Evolutionary conservation across 1,140 invertebrate species (phyloP), one percentile per base, ranked within the genome.

Genomic region (Tenebrio molitor): DNA sequence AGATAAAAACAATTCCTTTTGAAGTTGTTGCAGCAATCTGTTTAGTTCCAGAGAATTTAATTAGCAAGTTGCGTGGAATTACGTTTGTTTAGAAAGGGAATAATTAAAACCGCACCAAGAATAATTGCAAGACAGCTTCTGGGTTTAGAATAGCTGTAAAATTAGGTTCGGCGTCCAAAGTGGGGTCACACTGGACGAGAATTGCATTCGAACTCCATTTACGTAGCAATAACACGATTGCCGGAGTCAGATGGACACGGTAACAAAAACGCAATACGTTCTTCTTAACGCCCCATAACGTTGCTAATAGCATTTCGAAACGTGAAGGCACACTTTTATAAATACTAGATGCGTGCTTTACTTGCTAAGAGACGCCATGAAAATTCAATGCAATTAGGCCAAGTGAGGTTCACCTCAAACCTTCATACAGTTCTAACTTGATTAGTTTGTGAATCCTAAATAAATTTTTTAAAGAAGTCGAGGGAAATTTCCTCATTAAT

Each of bases 321-420:
- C 63, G 23, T 46, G 62, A 66, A 65, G 50, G 41, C 62, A 64
- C 69, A 71, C 74, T 75, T 75, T 75, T 53, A 75, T 75, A 75
- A 75, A 75, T 73, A 75, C 70, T 58, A 72, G 68, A 72, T 72
- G 50, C 58, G 66, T 64, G 53, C 58, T 75, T 63, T 75, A 73
- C 41, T 68, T 73, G 74, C 70, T 50, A 75, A 69, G 42, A 44
- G 58, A 46, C 21, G 39, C 50, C 74, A 75, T 75, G 74, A 75
- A 75, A 75, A 75, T 75, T 75, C 74, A 75, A 75, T 75, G 74
- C 65, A 75, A 75, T 75, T 75, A 75, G 34, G 29, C 15, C 64
- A 66, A 72, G 73, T 75, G 64, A 69, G 53, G 67, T 53, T 71
- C 68, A 71, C 44, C 46, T 53, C 50, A 58, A 58, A 16, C 50